Evolutionary conservation across 2,797 vertebrate genomes (phyloP).

Genomic region (Coccyzus lansbergi): DNA sequence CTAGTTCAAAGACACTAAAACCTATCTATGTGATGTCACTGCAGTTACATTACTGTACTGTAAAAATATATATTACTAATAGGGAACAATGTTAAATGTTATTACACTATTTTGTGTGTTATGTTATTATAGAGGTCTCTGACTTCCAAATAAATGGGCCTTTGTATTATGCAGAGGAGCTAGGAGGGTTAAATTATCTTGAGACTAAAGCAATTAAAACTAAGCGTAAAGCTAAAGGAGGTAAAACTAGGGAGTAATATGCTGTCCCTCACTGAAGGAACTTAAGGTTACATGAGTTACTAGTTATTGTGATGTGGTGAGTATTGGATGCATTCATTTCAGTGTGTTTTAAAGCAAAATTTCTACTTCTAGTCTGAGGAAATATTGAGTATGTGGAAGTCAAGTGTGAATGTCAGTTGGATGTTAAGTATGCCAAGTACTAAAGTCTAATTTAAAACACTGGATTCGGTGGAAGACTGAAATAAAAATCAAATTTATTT

Average conservation of each 20-base stretch:
- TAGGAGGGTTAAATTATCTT: not conserved
- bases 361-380: not conserved
- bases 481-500: not conserved
- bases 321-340: not conserved
- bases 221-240: not conserved
- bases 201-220: not conserved
- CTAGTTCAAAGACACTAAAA: too few relatives aligned
- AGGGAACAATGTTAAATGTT: not conserved
- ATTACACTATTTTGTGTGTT: not conserved
- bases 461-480: not conserved
- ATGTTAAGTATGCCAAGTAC: not conserved
- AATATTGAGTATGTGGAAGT: not conserved
- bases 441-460: not conserved
- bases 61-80: too few relatives aligned
- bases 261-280: not conserved
- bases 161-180: not conserved
- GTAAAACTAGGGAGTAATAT: not conserved
- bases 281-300: not conserved
- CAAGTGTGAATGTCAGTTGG: not conserved
- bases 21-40: too few relatives aligned
- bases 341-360: not conserved
- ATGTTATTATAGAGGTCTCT: not conserved
- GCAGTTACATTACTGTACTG: too few relatives aligned
- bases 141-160: not conserved
- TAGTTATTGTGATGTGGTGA: not conserved